Evolutionary conservation across 2,797 vertebrate species (phyloP), one percentile per base, ranked within the genome.

Genomic region (Naso thynnoides): DNA sequence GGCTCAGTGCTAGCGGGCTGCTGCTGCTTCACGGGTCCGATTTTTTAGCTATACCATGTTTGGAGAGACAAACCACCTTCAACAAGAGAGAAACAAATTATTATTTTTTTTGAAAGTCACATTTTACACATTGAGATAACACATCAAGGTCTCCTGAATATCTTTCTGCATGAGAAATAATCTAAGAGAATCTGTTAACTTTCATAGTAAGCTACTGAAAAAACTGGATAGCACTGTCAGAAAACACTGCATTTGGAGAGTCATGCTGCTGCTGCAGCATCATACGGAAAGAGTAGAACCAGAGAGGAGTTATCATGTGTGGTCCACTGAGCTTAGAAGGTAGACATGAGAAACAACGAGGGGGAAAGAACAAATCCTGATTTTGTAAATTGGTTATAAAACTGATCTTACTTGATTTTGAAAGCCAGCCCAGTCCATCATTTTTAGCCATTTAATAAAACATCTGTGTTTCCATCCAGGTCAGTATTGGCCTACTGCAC

Each of bases 1-100:
- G 88, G 86, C 70, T 88, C 84, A 84, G 86, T 86, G 89, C 90
- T 89, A 77, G 74, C 61, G 56, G 71, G 78, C 86, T 92, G 91
- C 91, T 94, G 89, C 89, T 92, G 89, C 87, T 89, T 91, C 91
- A 90, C 92, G 86, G 90, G 95, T 95, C 93, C 95, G 82, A 92
- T 91, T 86, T 87, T 57, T 92, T 73, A 89, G 88, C 93, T 91
- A 92, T 81, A 95, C 91, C 96, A 96, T 96, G 90, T 93, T 94
- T 85, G 92, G 93, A 95, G 94, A 86, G 66, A 89, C 83, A 62
- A 90, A 95, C 93, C 92, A 95, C 96, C 97, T 99, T 92, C 74
- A 81, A 8, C 81, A 74, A 66, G 55, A 79, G 23, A 86, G 45
- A 74, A 21, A 79, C 13, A 66, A 61, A 90, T 16, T 16, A 41